Evolutionary conservation across 2,113 vertebrate species (phyloP).

Genomic region (Canis aureus): DNA sequence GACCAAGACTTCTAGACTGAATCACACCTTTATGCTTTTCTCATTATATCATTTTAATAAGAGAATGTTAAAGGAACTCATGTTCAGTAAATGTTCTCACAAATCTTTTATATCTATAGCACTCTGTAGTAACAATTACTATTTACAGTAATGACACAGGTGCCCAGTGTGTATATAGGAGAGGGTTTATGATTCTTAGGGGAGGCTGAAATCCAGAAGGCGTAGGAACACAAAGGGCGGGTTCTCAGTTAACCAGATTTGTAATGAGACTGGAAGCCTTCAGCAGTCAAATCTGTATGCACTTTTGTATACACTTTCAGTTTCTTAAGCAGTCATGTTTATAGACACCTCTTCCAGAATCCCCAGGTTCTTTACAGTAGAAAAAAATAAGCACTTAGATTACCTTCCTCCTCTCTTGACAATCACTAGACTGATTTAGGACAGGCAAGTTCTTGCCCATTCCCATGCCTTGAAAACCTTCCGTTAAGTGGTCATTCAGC

Average conservation of each 20-base stretch:
- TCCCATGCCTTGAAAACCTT: slow-evolving; percentile 59
- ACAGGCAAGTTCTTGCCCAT: background rate
- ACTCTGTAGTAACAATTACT: slow-evolving; percentile 27
- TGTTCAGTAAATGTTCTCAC: slow-evolving; percentile 2
- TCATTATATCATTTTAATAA: slow-evolving; percentile 21
- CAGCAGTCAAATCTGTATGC: background rate
- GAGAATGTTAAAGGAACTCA: slow-evolving; percentile 6
- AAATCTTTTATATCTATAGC: background rate
- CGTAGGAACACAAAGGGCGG: background rate
- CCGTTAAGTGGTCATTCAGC: background rate
- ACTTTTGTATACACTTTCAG: background rate
- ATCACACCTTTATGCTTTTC: background rate
- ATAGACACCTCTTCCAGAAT: slow-evolving; percentile 60
- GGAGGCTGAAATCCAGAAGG: background rate
- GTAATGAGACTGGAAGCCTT: slow-evolving; percentile 2
- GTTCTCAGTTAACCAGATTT: background rate
- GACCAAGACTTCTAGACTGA: background rate
- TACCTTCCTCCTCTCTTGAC: background rate
- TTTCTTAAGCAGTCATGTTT: slow-evolving; percentile 43
- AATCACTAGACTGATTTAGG: background rate
- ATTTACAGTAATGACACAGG: background rate
- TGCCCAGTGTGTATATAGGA: background rate
- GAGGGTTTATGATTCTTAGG: background rate
- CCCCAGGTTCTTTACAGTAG: slow-evolving; percentile 37
- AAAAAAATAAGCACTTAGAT: background rate